A percentile compares a stretch with the other conserved stretches of the same genome.
These are phyloP conservation scores for Oreonectes daqikongensis DNA, from an alignment of 2,797 vertebrate genomes.

Conservation along the genomic window DNA sequence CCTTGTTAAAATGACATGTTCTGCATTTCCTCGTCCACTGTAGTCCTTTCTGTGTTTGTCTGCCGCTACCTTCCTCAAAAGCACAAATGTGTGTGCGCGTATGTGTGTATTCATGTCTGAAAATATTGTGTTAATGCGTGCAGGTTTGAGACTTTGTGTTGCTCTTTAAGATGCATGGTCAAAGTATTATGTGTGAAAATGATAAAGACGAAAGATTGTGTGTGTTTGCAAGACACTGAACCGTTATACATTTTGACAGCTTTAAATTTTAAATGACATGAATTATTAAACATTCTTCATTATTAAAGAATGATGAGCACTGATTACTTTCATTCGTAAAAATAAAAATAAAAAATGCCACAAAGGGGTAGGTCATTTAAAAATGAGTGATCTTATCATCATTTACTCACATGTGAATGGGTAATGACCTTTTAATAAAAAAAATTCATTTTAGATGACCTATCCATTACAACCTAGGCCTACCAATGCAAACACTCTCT, in stretches of 20 bases:
- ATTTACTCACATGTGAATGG: not conserved
- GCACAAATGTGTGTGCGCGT: conserved; percentile 42
- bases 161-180: not conserved
- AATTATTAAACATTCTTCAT: no score
- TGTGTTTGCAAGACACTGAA: no score
- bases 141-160: not conserved
- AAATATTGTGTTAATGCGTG: not conserved
- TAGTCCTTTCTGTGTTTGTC: conserved; percentile 57
- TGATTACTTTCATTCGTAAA: no score
- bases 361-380: not conserved
- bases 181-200: not conserved
- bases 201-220: not conserved
- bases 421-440: not conserved
- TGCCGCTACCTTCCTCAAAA: conserved; percentile 43
- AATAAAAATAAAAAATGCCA: not conserved
- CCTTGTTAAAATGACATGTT: conserved; percentile 43
- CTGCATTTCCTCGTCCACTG: conserved; percentile 34
- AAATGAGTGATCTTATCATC: no score
- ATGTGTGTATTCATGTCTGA: conserved; percentile 14
- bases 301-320: no score
- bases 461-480: not conserved
- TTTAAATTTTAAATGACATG: no score
- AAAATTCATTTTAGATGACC: not conserved
- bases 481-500: conserved; percentile 23
- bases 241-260: no score